A percentile compares a stretch with the other conserved stretches of the same genome.
Conservation (phyloP, 2,797 vertebrate genomes). For the Scarus forsteni region DNA sequence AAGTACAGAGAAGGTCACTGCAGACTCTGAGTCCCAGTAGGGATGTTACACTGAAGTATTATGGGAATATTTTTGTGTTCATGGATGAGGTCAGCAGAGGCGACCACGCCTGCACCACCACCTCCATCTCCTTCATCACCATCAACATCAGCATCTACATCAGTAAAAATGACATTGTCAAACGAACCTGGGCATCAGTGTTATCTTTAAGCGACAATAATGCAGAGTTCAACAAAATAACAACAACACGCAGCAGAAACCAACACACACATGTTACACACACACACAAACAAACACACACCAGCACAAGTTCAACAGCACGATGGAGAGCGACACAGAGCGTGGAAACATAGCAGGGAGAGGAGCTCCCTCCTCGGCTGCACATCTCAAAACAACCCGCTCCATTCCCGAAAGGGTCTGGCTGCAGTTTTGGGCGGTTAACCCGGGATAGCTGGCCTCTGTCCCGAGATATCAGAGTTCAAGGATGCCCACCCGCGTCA, state of each 20-base stretch:
- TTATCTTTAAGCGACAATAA: neutral
- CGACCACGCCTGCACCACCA: constrained; percentile 64
- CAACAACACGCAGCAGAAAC: constrained; percentile 17
- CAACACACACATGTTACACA: constrained; percentile 24
- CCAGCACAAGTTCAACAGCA: constrained; percentile 33
- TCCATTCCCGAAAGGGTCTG: neutral
- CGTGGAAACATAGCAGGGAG: neutral
- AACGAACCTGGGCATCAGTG: too few species aligned
- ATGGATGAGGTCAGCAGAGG: constrained; percentile 45
- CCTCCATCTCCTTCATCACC: neutral
- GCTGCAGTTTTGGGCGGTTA: neutral
- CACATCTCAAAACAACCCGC: neutral
- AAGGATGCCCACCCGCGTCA: constrained; percentile 8
- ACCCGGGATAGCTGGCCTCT: neutral
- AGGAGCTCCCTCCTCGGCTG: neutral
- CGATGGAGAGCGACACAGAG: constrained; percentile 2
- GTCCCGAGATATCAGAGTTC: neutral
- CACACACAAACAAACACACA: constrained; percentile 11
- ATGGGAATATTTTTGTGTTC: constrained; percentile 38
- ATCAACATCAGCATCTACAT: constrained; percentile 6
- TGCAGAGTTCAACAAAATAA: constrained; percentile 18
- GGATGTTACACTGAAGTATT: neutral
- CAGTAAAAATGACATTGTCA: too few species aligned
- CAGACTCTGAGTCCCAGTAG: neutral
- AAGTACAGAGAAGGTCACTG: constrained; percentile 31